Evolutionary conservation across 1,140 invertebrate genomes (phyloP).

Genomic region (Pemphigus obesinymphae): DNA sequence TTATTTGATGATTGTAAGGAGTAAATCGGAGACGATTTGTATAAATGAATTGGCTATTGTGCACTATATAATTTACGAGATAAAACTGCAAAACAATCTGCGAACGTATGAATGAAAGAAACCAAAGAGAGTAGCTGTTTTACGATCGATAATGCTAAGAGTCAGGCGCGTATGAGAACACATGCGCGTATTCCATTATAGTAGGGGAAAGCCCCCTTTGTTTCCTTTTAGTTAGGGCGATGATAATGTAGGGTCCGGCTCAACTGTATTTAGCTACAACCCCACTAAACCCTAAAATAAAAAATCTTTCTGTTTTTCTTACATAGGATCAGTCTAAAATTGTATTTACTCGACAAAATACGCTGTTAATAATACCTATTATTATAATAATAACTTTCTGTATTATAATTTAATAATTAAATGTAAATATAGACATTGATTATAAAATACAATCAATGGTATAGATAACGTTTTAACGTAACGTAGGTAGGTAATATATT

Average conservation of each 20-base stretch:
- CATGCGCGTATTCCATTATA: conserved; percentile 3
- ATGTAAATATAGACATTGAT: no score
- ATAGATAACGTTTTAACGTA: no score
- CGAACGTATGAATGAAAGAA: conserved; percentile 19
- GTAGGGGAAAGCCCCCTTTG: conserved; percentile 24
- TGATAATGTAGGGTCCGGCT: conserved; percentile 11
- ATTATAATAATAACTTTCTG: no score
- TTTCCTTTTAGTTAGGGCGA: conserved; percentile 39
- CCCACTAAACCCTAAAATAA: conserved; percentile 14
- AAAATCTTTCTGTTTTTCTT: background rate
- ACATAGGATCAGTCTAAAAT: background rate
- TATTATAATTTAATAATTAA: no score
- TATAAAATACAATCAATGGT: no score
- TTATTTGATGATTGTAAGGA: background rate
- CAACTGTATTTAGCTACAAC: conserved; percentile 29
- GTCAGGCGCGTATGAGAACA: background rate
- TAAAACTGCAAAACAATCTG: background rate
- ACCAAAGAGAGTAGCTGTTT: background rate
- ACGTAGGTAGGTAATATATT: no score
- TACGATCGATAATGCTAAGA: conserved; percentile 31
- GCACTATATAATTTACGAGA: no score
- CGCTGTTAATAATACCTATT: background rate
- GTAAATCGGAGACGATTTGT: no score
- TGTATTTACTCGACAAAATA: background rate
- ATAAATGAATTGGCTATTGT: background rate